phyloP scores from a whole-genome alignment of 2,888 invertebrate species.

The Mylabris sibirica region DNA sequence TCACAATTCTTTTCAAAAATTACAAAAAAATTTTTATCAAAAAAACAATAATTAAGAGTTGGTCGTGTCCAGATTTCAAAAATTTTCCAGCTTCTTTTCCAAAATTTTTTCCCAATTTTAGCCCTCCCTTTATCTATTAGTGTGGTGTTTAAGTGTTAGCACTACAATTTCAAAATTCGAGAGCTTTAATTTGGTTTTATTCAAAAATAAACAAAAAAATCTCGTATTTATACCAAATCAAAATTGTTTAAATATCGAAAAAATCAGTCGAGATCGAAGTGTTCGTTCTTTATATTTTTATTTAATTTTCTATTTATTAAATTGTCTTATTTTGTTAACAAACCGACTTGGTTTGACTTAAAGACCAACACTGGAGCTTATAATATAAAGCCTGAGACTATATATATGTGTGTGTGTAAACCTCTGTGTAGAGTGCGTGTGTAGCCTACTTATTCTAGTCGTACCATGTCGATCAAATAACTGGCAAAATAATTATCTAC shows the following conservation, averaged over 20 bases:
- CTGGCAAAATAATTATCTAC: constrained; percentile 14
- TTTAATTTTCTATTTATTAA: constrained; percentile 20
- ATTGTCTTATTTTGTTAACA: constrained; percentile 1
- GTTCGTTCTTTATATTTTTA: constrained; percentile 17
- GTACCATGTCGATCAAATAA: constrained; percentile 47
- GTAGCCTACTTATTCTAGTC: constrained; percentile 43
- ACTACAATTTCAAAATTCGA: no score
- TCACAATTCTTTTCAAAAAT: constrained; percentile 20
- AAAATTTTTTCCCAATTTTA: no score
- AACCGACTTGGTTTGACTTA: constrained; percentile 42
- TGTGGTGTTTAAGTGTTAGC: no score
- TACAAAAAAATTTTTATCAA: background rate
- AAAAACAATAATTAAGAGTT: background rate
- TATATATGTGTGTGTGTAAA: constrained; percentile 49
- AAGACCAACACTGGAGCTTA: constrained; percentile 51
- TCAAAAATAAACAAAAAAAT: no score
- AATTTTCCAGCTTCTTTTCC: background rate
- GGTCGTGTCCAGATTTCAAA: background rate
- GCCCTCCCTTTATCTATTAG: no score
- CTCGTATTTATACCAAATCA: no score
- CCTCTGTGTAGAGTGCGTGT: constrained; percentile 46
- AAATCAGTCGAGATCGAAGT: background rate
- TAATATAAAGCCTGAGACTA: constrained; percentile 49
- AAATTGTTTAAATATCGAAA: background rate
- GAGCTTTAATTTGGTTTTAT: no score